Evolutionary conservation across 1,140 invertebrate genomes (phyloP).

Genomic region (Argopecten irradians): DNA sequence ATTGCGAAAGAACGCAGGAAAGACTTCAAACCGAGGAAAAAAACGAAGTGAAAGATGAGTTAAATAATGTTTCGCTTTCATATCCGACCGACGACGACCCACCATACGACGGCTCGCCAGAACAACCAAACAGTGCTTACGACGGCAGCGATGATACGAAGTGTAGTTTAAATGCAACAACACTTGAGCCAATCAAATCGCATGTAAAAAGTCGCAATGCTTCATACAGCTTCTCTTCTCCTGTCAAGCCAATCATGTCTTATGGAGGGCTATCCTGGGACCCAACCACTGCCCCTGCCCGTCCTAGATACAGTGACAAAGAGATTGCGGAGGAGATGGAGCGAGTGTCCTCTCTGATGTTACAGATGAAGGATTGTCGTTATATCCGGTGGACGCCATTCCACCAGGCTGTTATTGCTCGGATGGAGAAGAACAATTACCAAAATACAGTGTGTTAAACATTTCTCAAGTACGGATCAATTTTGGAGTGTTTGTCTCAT

Average conservation of each 20-base stretch:
- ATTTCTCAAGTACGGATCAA: too few relatives aligned
- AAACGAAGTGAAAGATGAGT: not conserved
- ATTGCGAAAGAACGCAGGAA: not conserved
- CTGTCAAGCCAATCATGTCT: not conserved
- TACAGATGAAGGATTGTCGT: constrained; percentile 37
- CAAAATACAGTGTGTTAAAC: too few relatives aligned
- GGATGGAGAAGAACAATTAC: not conserved
- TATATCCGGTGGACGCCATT: constrained; percentile 38
- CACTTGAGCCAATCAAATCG: not conserved
- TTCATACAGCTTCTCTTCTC: not conserved
- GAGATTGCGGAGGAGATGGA: constrained; percentile 26
- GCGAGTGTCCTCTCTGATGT: constrained; percentile 32
- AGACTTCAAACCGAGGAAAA: not conserved
- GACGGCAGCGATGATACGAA: not conserved
- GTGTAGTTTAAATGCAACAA: not conserved
- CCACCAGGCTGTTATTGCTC: constrained; percentile 37
- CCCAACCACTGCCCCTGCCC: not conserved
- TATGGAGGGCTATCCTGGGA: constrained; percentile 39
- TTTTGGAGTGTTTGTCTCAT: too few relatives aligned
- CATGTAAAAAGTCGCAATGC: not conserved
- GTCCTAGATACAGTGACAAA: not conserved
- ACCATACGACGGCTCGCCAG: not conserved
- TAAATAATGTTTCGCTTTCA: not conserved
- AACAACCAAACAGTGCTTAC: not conserved
- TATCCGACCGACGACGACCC: not conserved